Conservation (phyloP, 2,113 vertebrate species). For the Elephas maximus region DNA sequence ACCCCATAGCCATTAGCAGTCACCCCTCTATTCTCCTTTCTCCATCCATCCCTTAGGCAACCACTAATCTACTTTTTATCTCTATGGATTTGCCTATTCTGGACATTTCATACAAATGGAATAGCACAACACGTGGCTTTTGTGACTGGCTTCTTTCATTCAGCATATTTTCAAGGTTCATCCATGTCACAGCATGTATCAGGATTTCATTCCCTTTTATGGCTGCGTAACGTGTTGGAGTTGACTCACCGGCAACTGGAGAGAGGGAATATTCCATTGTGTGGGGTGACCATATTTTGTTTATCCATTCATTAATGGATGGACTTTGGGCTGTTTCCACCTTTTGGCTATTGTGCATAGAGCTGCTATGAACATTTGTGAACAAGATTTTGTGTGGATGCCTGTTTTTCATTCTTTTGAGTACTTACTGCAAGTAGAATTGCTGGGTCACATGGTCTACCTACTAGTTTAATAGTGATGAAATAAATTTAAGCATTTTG, state of each 20-base stretch:
- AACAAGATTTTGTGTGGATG: accelerated
- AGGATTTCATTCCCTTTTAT: accelerated
- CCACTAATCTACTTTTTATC: too few relatives aligned
- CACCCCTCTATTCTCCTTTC: accelerated
- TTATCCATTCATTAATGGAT: accelerated
- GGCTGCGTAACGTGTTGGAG: accelerated
- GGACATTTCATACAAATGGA: accelerated
- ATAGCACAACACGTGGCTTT: accelerated
- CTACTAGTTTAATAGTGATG: accelerated
- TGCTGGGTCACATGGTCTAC: neutral
- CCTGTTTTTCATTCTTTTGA: accelerated
- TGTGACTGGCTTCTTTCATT: accelerated
- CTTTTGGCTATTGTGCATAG: accelerated
- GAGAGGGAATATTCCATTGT: neutral
- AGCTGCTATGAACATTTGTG: accelerated
- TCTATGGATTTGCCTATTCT: too few relatives aligned
- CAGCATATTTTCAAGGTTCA: accelerated
- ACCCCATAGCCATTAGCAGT: accelerated
- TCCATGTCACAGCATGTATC: accelerated
- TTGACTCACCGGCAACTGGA: neutral
- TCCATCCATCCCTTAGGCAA: neutral
- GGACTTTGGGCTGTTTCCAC: too few relatives aligned
- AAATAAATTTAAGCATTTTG: accelerated
- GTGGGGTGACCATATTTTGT: accelerated
- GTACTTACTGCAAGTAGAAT: accelerated